A percentile compares a stretch with the other conserved stretches of the same genome.
phyloP scores from a whole-genome alignment of 2,113 vertebrate species.

The Elgaria multicarinata region DNA sequence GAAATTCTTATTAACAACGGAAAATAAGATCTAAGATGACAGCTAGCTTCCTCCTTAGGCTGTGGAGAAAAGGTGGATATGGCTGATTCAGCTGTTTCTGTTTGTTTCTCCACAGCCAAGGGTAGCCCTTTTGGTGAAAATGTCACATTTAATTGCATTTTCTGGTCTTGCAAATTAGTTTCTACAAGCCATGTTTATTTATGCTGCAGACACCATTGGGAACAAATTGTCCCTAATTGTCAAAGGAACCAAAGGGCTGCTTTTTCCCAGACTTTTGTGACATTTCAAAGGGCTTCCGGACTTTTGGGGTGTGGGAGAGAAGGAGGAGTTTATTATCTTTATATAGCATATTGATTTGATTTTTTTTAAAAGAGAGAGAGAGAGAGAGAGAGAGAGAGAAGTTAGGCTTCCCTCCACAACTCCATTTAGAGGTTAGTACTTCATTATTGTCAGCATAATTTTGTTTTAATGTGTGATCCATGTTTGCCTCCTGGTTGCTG shows the following conservation, averaged over 20 bases:
- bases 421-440: background rate
- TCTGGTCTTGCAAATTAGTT: background rate
- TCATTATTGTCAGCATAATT: background rate
- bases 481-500: background rate
- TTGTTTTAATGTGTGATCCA: background rate
- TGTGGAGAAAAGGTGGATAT: fast-evolving
- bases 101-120: background rate
- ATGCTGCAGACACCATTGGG: background rate
- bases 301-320: background rate
- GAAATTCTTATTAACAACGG: constrained; percentile 5
- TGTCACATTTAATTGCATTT: background rate
- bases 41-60: background rate
- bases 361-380: too few species aligned
- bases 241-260: background rate
- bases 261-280: background rate
- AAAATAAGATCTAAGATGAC: background rate
- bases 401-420: background rate
- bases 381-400: background rate
- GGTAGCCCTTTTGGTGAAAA: background rate
- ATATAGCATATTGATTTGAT: background rate
- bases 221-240: background rate
- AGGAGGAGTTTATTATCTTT: background rate
- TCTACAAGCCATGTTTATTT: background rate
- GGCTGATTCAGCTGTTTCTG: background rate
- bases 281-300: background rate